These are phyloP conservation scores for Nemapogon koenigi DNA, from an alignment of 2,888 invertebrate species.

Conservation along the genomic window DNA sequence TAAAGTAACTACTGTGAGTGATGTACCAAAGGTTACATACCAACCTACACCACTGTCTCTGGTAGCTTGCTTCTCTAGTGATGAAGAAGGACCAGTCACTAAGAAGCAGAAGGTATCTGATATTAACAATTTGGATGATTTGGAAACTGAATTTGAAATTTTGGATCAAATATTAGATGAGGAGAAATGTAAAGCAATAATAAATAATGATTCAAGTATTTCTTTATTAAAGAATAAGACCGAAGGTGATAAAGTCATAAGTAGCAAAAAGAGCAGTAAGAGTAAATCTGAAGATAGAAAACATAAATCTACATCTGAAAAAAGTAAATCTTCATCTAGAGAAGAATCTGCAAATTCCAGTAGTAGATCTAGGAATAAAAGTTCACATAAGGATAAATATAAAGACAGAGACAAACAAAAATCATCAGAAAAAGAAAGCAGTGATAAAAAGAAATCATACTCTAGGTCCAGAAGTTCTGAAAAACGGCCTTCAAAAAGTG, in stretches of 20 bases:
- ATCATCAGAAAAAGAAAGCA: no score
- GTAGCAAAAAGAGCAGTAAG: conserved; percentile 17
- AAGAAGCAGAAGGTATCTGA: conserved; percentile 48
- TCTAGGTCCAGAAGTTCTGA: conserved; percentile 4
- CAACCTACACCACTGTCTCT: conserved; percentile 51
- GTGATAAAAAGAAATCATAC: conserved; percentile 8
- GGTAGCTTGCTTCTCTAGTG: conserved; percentile 57
- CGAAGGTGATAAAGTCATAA: background rate
- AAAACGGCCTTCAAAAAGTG: conserved; percentile 20
- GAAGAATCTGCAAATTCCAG: no score
- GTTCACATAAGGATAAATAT: conserved; percentile 35
- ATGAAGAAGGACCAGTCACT: conserved; percentile 48
- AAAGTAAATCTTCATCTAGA: no score
- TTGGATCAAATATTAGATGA: conserved; percentile 58
- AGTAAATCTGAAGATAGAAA: conserved; percentile 26
- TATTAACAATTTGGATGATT: conserved; percentile 49
- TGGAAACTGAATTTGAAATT: conserved; percentile 58
- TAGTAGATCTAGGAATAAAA: no score
- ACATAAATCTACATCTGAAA: conserved; percentile 31
- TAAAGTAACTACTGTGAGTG: conserved; percentile 34
- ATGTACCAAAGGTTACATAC: conserved; percentile 36
- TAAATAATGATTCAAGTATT: no score
- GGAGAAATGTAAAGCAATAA: conserved; percentile 35
- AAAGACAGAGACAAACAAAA: conserved; percentile 20
- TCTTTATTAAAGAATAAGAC: background rate